Evolutionary conservation across 2,888 invertebrate genomes (phyloP), one percentile per base, ranked within the genome.

Genomic region (Eupeodes luniger): DNA sequence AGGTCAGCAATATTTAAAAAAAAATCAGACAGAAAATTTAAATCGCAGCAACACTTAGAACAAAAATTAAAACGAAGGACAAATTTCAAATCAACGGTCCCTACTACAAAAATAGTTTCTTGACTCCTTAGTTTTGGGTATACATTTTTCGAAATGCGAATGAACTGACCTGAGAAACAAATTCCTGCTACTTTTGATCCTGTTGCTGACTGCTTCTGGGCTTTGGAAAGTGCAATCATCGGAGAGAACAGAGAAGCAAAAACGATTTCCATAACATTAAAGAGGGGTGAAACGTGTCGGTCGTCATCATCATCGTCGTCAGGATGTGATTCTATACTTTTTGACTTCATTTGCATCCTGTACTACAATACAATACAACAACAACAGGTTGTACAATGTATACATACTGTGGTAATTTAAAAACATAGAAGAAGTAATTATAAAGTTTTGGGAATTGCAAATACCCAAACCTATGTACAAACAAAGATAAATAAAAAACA

Each of bases 361-460:
- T 7, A 7, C 62, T 34, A 34, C 14, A 7, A 64, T 34, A 34
- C 14, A 49, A 49, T 34, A 51, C 47, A 77, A 61, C 84, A 87
- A 84, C 84, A 87, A 81, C 55, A 47, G n/a, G 7, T n/a, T 19
- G 5, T 16, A 0, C 34, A 6, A 40, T 44, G 44, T 44, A 10
- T 44, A 5, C 44, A 55, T 40, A 62, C 67, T 66, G 67, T 70
- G 80, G 80, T 84, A 87, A 77, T 84, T 84, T 69, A 87, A 87
- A 87, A 87, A 84, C 77, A 87, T 81, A 77, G 80, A 87, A 80
- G 80, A 77, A 87, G 87, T 84, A 84, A 87, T 87, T 87, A 84
- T 72, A 87, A 87, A 87, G 87, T 87, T 87, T 84, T 49, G 84
- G 77, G 67, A 84, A 81, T 81, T 80, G 80, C 80, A 87, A 84